phyloP scores from a whole-genome alignment of 2,888 invertebrate genomes.

The Fragum whitleyi region DNA sequence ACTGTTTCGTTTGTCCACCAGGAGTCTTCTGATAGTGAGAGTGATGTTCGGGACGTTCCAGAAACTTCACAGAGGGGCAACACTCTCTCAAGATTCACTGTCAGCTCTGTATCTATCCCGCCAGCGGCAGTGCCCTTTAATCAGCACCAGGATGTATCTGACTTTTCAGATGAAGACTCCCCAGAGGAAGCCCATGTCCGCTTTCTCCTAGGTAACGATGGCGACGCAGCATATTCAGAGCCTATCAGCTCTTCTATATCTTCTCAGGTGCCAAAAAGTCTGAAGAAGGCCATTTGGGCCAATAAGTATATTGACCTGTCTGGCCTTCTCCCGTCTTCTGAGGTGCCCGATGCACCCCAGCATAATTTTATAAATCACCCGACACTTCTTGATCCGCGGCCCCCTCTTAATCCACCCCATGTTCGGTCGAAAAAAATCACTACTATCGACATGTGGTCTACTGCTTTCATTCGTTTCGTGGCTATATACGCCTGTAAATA shows the following conservation, averaged over 20 bases:
- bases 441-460: slow-evolving; percentile 23
- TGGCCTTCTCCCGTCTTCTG: not conserved
- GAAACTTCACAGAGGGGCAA: too few species aligned
- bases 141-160: not conserved
- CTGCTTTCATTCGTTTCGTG: slow-evolving; percentile 28
- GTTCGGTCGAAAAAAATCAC: slow-evolving; percentile 16
- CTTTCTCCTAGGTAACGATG: not conserved
- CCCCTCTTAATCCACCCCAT: too few species aligned
- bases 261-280: not conserved
- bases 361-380: too few species aligned
- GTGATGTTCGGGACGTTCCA: too few species aligned
- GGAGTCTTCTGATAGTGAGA: too few species aligned
- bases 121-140: not conserved
- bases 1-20: too few species aligned
- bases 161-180: not conserved
- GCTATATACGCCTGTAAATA: slow-evolving; percentile 19
- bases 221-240: not conserved
- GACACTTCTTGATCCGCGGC: too few species aligned
- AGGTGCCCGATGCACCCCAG: not conserved
- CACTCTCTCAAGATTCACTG: too few species aligned
- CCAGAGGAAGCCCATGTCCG: not conserved
- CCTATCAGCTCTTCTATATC: not conserved
- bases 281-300: not conserved
- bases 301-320: not conserved
- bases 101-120: too few species aligned